These are phyloP conservation scores for Hylaea fasciaria DNA, from an alignment of 2,888 invertebrate species.

Conservation along the genomic window DNA sequence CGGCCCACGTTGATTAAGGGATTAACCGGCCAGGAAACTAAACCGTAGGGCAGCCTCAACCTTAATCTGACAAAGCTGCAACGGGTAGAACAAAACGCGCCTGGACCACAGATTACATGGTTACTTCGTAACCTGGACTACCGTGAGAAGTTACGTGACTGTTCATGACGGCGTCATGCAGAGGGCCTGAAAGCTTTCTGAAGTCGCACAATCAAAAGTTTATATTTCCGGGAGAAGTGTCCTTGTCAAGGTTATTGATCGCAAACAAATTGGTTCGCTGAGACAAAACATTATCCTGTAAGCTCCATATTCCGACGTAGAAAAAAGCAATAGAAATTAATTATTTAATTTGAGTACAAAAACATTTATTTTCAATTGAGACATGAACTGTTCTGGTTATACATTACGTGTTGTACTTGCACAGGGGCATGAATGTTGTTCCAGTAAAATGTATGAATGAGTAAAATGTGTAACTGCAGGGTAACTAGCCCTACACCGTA, in stretches of 20 bases:
- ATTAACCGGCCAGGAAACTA: constrained; percentile 34
- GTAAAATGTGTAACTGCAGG: constrained; percentile 4
- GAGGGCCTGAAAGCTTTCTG: background rate
- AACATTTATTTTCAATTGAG: too few species aligned
- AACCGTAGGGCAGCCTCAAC: constrained; percentile 17
- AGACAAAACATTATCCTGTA: too few species aligned
- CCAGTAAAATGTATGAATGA: background rate
- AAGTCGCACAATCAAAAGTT: background rate
- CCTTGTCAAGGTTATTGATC: background rate
- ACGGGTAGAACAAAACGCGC: constrained; percentile 31
- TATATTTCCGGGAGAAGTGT: background rate
- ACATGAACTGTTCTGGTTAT: too few species aligned
- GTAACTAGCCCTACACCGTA: constrained; percentile 6
- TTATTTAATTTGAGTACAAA: too few species aligned
- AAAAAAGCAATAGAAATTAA: too few species aligned
- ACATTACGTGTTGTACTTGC: too few species aligned
- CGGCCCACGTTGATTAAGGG: constrained; percentile 36
- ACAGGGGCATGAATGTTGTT: too few species aligned
- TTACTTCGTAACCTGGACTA: too few species aligned
- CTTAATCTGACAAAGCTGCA: constrained; percentile 33
- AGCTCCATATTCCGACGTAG: too few species aligned
- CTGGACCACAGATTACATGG: too few species aligned
- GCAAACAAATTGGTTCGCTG: background rate
- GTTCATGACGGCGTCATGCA: too few species aligned
- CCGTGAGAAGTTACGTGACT: constrained; percentile 1